Evolutionary conservation across 2,113 vertebrate genomes (phyloP).

Genomic region (Forbesichthys agassizii): DNA sequence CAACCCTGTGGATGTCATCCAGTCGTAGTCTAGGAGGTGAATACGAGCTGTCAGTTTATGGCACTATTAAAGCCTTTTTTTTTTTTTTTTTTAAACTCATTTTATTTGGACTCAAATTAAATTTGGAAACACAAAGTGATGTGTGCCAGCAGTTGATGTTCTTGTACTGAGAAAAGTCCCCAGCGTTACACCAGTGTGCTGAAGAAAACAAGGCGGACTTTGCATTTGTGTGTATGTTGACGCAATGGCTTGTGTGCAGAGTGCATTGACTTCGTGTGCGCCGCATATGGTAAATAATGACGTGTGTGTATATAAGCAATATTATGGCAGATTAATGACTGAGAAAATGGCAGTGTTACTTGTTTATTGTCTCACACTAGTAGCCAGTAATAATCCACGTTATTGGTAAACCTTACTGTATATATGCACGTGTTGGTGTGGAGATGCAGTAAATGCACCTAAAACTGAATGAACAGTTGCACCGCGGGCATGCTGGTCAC

Average conservation of each 20-base stretch:
- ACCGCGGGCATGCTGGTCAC: neutral
- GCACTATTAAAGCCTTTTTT: too few species aligned
- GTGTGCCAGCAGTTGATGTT: neutral
- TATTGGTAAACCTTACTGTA: neutral
- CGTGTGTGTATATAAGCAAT: neutral
- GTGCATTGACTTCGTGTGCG: too few species aligned
- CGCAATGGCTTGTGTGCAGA: too few species aligned
- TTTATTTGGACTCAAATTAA: too few species aligned
- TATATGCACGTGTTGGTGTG: neutral
- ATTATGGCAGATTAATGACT: neutral
- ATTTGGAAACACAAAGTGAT: too few species aligned
- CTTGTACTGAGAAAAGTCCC: conserved; percentile 12
- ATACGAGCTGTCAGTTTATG: too few species aligned
- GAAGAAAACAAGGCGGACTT: too few species aligned
- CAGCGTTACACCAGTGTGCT: conserved; percentile 1
- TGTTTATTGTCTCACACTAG: neutral
- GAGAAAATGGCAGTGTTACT: neutral
- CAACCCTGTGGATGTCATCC: too few species aligned
- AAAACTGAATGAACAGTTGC: neutral
- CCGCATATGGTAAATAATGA: too few species aligned
- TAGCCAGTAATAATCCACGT: neutral
- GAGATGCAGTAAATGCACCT: neutral
- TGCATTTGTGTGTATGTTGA: too few species aligned
- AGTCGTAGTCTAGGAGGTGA: too few species aligned
- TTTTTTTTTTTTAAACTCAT: too few species aligned